Base-by-base conservation (phyloP, 1,140 invertebrate genomes). In the Drosophila mayri region DNA sequence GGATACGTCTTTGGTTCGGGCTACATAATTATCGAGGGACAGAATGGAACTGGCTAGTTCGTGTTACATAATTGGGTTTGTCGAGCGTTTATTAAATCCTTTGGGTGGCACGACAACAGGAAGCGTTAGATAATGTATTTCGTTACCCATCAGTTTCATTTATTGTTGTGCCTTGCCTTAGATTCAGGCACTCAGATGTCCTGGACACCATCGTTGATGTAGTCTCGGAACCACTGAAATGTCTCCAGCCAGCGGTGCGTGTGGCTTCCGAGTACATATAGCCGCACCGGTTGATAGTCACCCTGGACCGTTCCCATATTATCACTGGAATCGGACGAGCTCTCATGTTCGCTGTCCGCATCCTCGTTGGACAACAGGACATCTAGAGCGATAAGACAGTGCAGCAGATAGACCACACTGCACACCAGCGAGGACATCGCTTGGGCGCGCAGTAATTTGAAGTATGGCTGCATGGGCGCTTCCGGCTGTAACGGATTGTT, bases 351-450 rank as follows among this genome's bases (percentile, higher is more conserved):
- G 10, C 58, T 43, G 5, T 64, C 37, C 1, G n/a, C 11, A 10
- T 61, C 38, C 10, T 60, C 41, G 4, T 58, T 58, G 10, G 79
- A 79, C 0, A 87, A 61, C 30, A 76, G 9, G 0, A 87, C 76
- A 65, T 87, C 83, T 9, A 83, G 16, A 1, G 59, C 28, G 16
- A 83, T 79, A 20, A 79, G 52, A 37, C 25, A 37, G 18, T 87
- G 83, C 52, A 87, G 58, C 40, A 87, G 30, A 41, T 70, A 79
- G 9, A 76, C 3, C 0, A 77, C 30, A 4, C 67, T 78, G 16
- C 38, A 46, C 11, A 38, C 14, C 9, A 87, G 47, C 0, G 64
- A 14, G 9, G 47, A 22, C 1, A 50, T n/a, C 1, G 83, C 83
- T 28, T 83, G 79, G 8, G 9, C 0, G 7, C 76, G 72, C 16